Percentiles rank a stretch among this genome's conserved stretches.
Conservation (phyloP, 2,113 vertebrate species). For the Pseudorasbora parva region DNA sequence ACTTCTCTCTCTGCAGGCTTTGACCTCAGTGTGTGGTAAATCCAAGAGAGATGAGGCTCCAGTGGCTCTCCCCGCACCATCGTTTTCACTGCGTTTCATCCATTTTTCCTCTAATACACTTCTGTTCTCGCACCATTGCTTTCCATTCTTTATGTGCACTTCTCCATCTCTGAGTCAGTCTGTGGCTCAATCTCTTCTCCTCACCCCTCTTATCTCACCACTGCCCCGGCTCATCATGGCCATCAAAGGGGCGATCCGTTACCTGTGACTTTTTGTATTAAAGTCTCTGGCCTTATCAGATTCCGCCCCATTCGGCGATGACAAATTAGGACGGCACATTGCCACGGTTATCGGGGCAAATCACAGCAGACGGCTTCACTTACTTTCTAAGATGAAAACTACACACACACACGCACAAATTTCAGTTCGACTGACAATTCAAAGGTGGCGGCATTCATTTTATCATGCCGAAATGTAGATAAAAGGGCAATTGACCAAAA, state of each 20-base stretch:
- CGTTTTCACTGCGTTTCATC: slow-evolving; percentile 6
- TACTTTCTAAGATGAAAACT: slow-evolving; percentile 9
- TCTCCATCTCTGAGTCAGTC: neutral
- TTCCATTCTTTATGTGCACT: slow-evolving; percentile 11
- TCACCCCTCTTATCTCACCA: slow-evolving; percentile 7
- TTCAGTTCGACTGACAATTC: neutral
- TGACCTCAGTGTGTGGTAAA: slow-evolving; percentile 24
- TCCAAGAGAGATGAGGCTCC: slow-evolving; percentile 7
- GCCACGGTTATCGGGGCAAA: slow-evolving; percentile 24
- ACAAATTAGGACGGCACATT: slow-evolving; percentile 45
- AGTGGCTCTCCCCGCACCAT: neutral
- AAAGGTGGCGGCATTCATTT: neutral
- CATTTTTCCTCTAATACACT: slow-evolving; percentile 26
- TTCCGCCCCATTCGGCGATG: slow-evolving; percentile 30
- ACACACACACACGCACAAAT: neutral
- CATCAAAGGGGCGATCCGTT: slow-evolving; percentile 40
- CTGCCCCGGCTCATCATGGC: slow-evolving; percentile 7
- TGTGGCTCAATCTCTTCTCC: slow-evolving; percentile 12
- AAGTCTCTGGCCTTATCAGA: slow-evolving; percentile 50
- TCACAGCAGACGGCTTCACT: slow-evolving; percentile 31
- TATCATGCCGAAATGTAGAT: neutral
- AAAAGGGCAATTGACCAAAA: no score
- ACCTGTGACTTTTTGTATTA: slow-evolving; percentile 53
- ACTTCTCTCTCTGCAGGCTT: neutral
- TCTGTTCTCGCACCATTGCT: slow-evolving; percentile 1